These are phyloP conservation scores for Tor tambroides DNA, from an alignment of 2,113 vertebrate genomes.

Conservation along the genomic window DNA sequence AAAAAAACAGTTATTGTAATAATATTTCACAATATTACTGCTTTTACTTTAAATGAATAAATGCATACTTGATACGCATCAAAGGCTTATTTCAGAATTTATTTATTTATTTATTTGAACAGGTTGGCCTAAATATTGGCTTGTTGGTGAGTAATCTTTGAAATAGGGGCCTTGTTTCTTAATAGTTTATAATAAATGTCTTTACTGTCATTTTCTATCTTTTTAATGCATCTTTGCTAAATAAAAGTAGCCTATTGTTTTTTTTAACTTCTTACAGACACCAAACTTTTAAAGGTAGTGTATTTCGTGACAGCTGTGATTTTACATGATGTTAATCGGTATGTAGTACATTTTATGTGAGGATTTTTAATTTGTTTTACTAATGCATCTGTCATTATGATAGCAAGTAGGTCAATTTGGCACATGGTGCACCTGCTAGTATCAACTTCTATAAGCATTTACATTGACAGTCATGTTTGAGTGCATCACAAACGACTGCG, in stretches of 20 bases:
- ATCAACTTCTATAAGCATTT: background rate
- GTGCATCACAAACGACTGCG: background rate
- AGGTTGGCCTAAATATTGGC: background rate
- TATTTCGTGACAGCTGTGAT: background rate
- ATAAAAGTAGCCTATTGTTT: background rate
- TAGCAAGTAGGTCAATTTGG: background rate
- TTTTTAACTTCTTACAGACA: no score
- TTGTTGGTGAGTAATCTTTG: background rate
- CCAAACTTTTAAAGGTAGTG: background rate
- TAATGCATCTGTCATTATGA: background rate
- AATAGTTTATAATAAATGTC: background rate
- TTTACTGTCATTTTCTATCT: background rate
- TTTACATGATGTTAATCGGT: background rate
- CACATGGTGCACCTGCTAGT: background rate
- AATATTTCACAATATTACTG: background rate
- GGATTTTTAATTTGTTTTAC: background rate
- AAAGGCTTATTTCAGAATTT: background rate
- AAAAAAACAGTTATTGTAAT: background rate
- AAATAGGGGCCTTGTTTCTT: background rate
- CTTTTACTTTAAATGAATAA: background rate
- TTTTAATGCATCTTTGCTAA: background rate
- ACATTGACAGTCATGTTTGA: constrained; percentile 9
- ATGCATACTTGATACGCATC: background rate
- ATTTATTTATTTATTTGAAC: background rate
- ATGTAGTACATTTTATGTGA: background rate